These are phyloP conservation scores for Halictus ligatus DNA, from an alignment of 2,888 invertebrate genomes.

Conservation along the genomic window DNA sequence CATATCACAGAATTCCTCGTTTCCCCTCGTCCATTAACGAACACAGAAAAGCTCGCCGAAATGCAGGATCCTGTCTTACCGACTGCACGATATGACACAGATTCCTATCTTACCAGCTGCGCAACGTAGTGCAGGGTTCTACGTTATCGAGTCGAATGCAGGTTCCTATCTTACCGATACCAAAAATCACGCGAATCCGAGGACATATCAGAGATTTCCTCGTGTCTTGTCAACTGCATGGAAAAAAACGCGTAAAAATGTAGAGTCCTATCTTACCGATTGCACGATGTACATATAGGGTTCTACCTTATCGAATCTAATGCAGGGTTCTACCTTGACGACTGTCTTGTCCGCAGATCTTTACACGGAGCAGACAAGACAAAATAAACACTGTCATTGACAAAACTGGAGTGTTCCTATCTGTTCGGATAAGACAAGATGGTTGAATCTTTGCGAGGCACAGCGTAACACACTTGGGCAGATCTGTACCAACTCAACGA, in stretches of 20 bases:
- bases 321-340: neutral
- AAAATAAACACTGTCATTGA: neutral
- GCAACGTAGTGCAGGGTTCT: neutral
- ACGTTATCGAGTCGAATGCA: neutral
- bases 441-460: neutral
- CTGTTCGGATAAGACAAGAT: neutral
- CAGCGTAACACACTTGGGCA: too few species aligned
- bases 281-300: too few species aligned
- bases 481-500: neutral
- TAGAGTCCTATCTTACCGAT: too few species aligned
- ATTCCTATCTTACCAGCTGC: neutral
- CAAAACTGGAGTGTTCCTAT: neutral
- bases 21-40: too few species aligned
- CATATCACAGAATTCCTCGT: too few species aligned
- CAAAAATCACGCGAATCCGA: too few species aligned
- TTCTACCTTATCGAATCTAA: too few species aligned
- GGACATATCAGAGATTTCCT: too few species aligned
- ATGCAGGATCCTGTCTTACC: neutral
- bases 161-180: neutral
- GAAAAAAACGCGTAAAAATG: too few species aligned
- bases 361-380: neutral
- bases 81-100: neutral
- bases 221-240: too few species aligned
- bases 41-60: neutral
- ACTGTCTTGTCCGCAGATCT: neutral